A percentile compares a stretch with the other conserved stretches of the same genome.
These are phyloP conservation scores for Brachionichthys hirsutus DNA, from an alignment of 2,113 vertebrate genomes.

Conservation along the genomic window DNA sequence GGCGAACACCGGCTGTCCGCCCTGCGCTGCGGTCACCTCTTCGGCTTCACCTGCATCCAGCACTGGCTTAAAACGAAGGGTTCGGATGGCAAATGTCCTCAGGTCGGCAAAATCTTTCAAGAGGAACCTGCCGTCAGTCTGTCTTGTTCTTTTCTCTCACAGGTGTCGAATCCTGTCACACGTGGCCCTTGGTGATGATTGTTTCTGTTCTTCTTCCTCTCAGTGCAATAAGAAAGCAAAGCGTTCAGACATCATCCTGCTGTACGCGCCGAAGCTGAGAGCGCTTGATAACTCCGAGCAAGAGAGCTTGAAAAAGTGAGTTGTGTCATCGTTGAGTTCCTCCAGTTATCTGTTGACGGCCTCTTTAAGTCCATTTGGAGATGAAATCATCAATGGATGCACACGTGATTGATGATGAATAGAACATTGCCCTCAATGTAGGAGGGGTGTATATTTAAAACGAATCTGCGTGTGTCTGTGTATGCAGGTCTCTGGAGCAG, in stretches of 20 bases:
- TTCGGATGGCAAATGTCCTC: slow-evolving; percentile 88
- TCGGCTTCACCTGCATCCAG: slow-evolving; percentile 89
- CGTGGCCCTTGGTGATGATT: too few relatives aligned
- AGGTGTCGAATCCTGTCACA: too few relatives aligned
- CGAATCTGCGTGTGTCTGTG: not conserved
- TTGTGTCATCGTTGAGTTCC: too few relatives aligned
- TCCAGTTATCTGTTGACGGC: not conserved
- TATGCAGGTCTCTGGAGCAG: slow-evolving; percentile 81
- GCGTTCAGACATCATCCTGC: slow-evolving; percentile 86
- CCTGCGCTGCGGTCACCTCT: slow-evolving; percentile 92
- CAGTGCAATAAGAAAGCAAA: slow-evolving; percentile 98
- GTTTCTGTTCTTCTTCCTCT: slow-evolving; percentile 10
- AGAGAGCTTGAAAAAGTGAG: slow-evolving; percentile 87
- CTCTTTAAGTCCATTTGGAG: too few relatives aligned
- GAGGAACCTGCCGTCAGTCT: not conserved
- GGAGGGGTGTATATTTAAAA: too few relatives aligned
- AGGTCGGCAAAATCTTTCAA: slow-evolving; percentile 76
- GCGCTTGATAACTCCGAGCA: slow-evolving; percentile 90
- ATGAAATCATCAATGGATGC: too few relatives aligned
- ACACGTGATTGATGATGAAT: too few relatives aligned
- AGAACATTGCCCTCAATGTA: too few relatives aligned
- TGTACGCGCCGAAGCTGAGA: slow-evolving; percentile 88
- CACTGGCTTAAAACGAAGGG: slow-evolving; percentile 89
- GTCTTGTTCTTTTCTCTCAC: not conserved
- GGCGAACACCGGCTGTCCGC: slow-evolving; percentile 89